Base-by-base conservation (phyloP, 2,888 invertebrate species). In the Nomada lathburiana region DNA sequence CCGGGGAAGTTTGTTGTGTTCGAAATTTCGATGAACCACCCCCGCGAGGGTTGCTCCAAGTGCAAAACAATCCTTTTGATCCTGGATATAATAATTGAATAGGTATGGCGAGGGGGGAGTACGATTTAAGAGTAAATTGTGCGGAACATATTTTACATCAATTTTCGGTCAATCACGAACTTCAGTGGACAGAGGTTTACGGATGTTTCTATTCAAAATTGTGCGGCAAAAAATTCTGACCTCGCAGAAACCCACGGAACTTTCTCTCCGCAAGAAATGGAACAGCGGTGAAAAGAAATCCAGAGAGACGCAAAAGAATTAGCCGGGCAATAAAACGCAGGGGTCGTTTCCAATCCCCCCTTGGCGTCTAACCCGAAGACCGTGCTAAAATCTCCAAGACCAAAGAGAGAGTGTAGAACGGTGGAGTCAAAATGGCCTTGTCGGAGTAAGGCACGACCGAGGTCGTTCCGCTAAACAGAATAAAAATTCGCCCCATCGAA, bases 401-500 rank as follows among this genome's bases (percentile, higher is more conserved):
- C 10, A 18, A 23, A 23, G 2, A 26, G 23, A 16, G 13, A 23
- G 5, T 13, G 5, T 13, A 55, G 18, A 36, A 26, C 52, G 13
- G 18, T 4, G 65, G 65, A 23, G 55, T 26, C 23, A 47, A 23
- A 80, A 59, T 59, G 50, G 60, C 55, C 36, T 13, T 13, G 60
- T 44, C 53, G 78, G 52, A 20, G 60, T 59, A 47, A 52, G 64
- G 57, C 18, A 36, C 26, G 47, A 47, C 13, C 11, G 23, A 26
- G 36, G 60, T 55, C 62, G 67, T 80, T 80, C 50, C 57, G 29
- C 44, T 57, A 63, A 82, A 80, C 69, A 60, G 70, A 63, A 71
- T 52, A 75, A 75, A 82, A 80, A 71, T 74, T 70, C 55, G 36
- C 65, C 70, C 65, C 69, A 65, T 82, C 72, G 76, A 82, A 82